These are phyloP conservation scores for Bombus sibiricus DNA, from an alignment of 1,140 invertebrate genomes.

Conservation along the genomic window DNA sequence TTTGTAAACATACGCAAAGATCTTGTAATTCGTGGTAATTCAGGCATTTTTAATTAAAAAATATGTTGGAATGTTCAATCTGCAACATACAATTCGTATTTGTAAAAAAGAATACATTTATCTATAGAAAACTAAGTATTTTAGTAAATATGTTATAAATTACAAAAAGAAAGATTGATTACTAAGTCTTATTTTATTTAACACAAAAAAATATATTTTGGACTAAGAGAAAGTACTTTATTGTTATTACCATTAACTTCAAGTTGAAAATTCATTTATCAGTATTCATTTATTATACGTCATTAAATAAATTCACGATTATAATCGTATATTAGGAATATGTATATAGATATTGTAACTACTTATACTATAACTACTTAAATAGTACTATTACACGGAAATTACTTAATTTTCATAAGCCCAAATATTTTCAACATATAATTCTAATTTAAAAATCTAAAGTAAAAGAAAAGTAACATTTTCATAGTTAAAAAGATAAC, in stretches of 20 bases:
- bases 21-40: constrained; percentile 75
- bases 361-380: too few species aligned
- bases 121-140: not conserved
- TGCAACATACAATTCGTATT: constrained; percentile 4
- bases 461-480: too few species aligned
- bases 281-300: not conserved
- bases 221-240: not conserved
- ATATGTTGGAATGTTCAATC: not conserved
- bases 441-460: too few species aligned
- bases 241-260: not conserved
- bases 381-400: not conserved
- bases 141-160: not conserved
- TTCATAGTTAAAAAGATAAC: not conserved
- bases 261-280: not conserved
- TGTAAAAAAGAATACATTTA: not conserved
- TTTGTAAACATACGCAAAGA: constrained; percentile 75
- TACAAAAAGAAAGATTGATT: not conserved
- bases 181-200: not conserved
- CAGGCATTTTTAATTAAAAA: constrained; percentile 63
- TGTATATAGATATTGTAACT: too few species aligned
- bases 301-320: not conserved
- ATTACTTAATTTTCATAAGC: not conserved
- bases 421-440: not conserved
- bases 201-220: not conserved
- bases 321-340: not conserved